Evolutionary conservation across 2,113 vertebrate species (phyloP), one percentile per base, ranked within the genome.

Genomic region (Pelvicachromis taeniatus): DNA sequence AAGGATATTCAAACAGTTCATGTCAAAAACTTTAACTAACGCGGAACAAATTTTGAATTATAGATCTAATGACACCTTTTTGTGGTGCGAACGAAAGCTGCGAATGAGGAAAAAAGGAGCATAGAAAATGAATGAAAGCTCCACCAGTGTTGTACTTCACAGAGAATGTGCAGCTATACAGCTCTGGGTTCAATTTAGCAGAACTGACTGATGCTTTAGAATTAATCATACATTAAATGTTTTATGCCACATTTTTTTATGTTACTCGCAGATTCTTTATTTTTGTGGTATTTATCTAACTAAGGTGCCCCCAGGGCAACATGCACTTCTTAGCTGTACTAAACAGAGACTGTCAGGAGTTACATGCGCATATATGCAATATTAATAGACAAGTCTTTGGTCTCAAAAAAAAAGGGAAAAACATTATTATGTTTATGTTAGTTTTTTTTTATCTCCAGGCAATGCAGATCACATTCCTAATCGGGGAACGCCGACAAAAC

Each of bases 221-320:
- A 73, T 90, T 85, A 77, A 86, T 53, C 55, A 80, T 52, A 81
- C 55, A 88, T 38, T 78, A 85, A 77, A 23, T 4, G 9, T 82
- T 73, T 77, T 48, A 54, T 80, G 21, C 9, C 56, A 87, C 61
- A 31, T 6, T 85, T 77, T 77, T 65, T 75, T 77, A 77, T 85
- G 29, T 75, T 9, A 12, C 21, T 52, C 16, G 63, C 21, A 65
- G n/a, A 81, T 78, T 21, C 14, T 77, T 80, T 70, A 78, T 82
- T 23, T 68, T 13, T 11, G 58, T 50, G 79, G 45, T 58, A 45
- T 84, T 84, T 86, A 65, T 89, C 85, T 59, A 68, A 75, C 26
- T 29, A 12, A 42, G 21, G 6, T 79, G 55, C 56, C 63, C 29
- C 14, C 13, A 26, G 63, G 55, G 77, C 85, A 56, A 23, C 4